Evolutionary conservation across 2,888 invertebrate genomes (phyloP).

Genomic region (Euphydryas editha): DNA sequence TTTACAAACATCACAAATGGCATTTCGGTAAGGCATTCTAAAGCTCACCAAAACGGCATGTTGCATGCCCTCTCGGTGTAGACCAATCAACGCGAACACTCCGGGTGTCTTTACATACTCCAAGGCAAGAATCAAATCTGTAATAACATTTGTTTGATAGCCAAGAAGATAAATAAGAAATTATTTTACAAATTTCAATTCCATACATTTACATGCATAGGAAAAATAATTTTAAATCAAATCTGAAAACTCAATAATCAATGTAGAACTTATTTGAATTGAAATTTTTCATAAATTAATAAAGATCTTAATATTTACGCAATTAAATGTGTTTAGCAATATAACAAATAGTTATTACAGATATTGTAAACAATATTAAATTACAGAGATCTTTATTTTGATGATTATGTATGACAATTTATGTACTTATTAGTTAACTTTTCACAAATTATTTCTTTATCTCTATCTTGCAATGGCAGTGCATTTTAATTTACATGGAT

Average conservation of each 20-base stretch:
- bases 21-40: constrained; percentile 72
- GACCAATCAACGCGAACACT: constrained; percentile 42
- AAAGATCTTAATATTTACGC: too few relatives aligned
- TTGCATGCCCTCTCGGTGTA: constrained; percentile 8
- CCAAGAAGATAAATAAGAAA: neutral
- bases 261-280: neutral
- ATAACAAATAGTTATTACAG: constrained; percentile 31
- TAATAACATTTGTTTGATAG: constrained; percentile 33
- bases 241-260: neutral
- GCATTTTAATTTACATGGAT: constrained; percentile 23
- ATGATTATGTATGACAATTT: constrained; percentile 19
- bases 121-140: constrained; percentile 55
- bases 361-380: constrained; percentile 36
- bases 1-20: constrained; percentile 76
- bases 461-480: constrained; percentile 59
- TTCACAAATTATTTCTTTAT: constrained; percentile 41
- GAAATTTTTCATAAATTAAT: neutral
- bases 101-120: constrained; percentile 48
- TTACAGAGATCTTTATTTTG: constrained; percentile 45
- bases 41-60: constrained; percentile 19
- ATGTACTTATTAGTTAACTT: constrained; percentile 29
- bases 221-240: neutral
- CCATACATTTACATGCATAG: neutral
- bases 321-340: neutral
- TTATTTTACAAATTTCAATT: constrained; percentile 8